These are phyloP conservation scores for Lepidothrix coronata DNA, from an alignment of 2,113 vertebrate genomes.

Conservation along the genomic window DNA sequence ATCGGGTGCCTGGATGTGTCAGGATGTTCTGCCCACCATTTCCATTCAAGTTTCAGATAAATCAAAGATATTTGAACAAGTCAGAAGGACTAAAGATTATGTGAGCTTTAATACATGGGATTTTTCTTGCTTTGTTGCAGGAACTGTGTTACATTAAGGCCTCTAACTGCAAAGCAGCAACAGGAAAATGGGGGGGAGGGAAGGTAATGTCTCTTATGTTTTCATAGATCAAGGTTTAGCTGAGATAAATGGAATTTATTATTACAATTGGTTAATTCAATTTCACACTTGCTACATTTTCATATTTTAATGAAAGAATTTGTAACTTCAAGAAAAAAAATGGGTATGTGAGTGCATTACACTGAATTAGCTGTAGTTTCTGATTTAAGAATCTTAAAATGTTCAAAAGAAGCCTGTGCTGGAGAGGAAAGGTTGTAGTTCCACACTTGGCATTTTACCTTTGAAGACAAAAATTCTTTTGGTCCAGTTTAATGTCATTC, in stretches of 20 bases:
- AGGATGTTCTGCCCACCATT: not conserved
- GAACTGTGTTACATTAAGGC: not conserved
- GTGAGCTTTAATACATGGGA: not conserved
- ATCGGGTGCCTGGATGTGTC: not conserved
- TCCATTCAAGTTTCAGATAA: not conserved
- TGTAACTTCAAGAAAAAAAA: not conserved
- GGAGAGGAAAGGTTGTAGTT: not conserved
- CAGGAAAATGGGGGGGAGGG: not conserved
- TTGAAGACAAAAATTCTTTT: not conserved
- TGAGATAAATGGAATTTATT: constrained; percentile 25
- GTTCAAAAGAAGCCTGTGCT: not conserved
- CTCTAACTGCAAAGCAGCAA: not conserved
- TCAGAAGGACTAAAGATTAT: not conserved
- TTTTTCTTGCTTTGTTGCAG: not conserved
- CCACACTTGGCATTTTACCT: not conserved
- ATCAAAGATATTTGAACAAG: not conserved
- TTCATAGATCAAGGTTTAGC: constrained; percentile 22
- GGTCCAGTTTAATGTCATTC: not conserved
- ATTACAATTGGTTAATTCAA: constrained; percentile 35
- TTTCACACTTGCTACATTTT: constrained; percentile 21
- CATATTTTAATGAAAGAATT: constrained; percentile 2
- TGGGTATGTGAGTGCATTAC: not conserved
- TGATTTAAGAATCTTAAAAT: not conserved
- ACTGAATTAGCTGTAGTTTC: not conserved
- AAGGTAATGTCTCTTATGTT: not conserved